phyloP scores from a whole-genome alignment of 2,888 invertebrate species.

The Amitus sp. region DNA sequence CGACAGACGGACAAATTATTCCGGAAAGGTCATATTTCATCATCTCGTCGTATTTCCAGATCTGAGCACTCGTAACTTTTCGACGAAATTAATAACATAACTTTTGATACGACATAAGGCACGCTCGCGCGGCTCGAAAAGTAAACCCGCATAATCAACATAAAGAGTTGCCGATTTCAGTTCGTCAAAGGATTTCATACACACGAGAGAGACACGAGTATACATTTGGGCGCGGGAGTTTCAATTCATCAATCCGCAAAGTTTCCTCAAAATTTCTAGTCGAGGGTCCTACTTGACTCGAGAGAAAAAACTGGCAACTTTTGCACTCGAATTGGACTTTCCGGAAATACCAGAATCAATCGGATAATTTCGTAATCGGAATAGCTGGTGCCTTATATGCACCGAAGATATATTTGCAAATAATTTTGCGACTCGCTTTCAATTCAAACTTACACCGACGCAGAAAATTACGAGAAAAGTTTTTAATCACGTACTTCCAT shows the following conservation, averaged over 20 bases:
- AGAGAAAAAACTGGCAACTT: background rate
- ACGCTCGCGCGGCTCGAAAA: background rate
- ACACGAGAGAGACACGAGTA: constrained; percentile 7
- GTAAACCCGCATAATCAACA: constrained; percentile 23
- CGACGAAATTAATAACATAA: background rate
- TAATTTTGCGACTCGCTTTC: constrained; percentile 42
- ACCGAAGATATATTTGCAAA: no score
- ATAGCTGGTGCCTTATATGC: no score
- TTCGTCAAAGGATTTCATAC: constrained; percentile 15
- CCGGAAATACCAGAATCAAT: no score
- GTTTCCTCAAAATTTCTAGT: background rate
- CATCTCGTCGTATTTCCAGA: no score
- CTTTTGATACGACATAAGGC: background rate
- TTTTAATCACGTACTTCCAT: constrained; percentile 56
- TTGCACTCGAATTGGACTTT: no score
- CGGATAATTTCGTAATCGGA: no score
- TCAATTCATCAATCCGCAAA: background rate
- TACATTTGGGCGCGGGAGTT: background rate
- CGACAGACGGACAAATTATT: no score
- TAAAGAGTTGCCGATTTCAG: constrained; percentile 23
- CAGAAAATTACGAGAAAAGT: constrained; percentile 52
- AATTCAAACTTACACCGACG: constrained; percentile 47
- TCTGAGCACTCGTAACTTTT: background rate
- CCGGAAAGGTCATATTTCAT: no score
- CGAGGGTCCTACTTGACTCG: background rate